phyloP scores from a whole-genome alignment of 1,140 invertebrate species.

The Sminthurides bifidus region DNA sequence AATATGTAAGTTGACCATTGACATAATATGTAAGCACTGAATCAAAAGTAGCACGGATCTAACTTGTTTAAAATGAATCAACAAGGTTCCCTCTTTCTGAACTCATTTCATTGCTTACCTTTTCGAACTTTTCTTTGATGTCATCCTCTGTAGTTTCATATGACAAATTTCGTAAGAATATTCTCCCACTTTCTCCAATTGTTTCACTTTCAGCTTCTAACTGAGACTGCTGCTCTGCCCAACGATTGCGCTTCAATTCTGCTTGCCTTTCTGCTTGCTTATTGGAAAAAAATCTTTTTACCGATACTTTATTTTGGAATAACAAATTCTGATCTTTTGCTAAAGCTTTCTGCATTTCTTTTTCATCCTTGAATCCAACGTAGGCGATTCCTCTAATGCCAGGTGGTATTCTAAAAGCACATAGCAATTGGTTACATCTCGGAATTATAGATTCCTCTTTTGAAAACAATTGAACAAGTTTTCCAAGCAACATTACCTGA shows the following conservation, averaged over 20 bases:
- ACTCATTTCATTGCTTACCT: conserved; percentile 47
- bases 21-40: no score
- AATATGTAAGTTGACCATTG: conserved; percentile 9
- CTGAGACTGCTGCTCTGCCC: conserved; percentile 55
- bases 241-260: conserved; percentile 37
- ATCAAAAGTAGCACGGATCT: no score
- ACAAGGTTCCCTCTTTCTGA: not conserved
- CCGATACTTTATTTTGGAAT: conserved; percentile 38
- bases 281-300: conserved; percentile 35
- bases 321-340: conserved; percentile 66
- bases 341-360: conserved; percentile 66
- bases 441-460: not conserved
- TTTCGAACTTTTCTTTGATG: conserved; percentile 67
- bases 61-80: not conserved
- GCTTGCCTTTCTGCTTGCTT: conserved; percentile 35
- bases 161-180: conserved; percentile 88
- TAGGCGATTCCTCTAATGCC: conserved; percentile 76
- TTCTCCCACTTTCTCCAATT: conserved; percentile 78
- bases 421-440: not conserved
- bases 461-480: not conserved
- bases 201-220: conserved; percentile 58
- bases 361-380: conserved; percentile 74
- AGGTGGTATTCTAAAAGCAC: conserved; percentile 47
- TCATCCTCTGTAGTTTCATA: conserved; percentile 83
- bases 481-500: conserved; percentile 37